Evolutionary conservation across 2,113 vertebrate genomes (phyloP), one percentile per base, ranked within the genome.

Genomic region (Catharus bicknelli): DNA sequence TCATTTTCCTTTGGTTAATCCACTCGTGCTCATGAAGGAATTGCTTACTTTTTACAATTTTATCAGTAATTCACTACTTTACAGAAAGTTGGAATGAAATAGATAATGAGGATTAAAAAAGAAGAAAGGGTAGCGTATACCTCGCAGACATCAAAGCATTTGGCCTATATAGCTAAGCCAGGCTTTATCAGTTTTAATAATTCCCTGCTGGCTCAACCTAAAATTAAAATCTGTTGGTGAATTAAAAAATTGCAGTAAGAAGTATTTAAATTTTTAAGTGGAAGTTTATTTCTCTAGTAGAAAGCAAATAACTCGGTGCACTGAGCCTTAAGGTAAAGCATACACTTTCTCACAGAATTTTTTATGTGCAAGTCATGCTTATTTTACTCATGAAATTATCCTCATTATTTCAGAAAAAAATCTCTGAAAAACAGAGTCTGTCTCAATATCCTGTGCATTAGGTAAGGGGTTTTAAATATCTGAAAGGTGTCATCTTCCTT

Each of bases 161-260:
- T 97, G 95, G 69, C 95, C 95, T 96, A 90, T 89, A 94, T 94
- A 95, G 88, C 91, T 83, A 84, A 94, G 90, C 78, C 64, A 54
- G 21, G 76, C 42, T 94, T 95, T 96, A 95, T 96, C 93, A 91
- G 86, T 96, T 96, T 94, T 95, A 95, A 83, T 96, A 95, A 96
- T 92, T 97, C 95, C 94, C 94, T 88, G 66, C 86, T 94, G 95
- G 90, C 82, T 94, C 85, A 91, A 92, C 90, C 94, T 95, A 90
- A 94, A 96, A 96, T 96, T 95, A 94, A 95, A 96, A 93, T 92
- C 82, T 78, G 55, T 82, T 83, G 54, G 81, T 58, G 86, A 95
- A 94, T 93, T 94, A 38, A 93, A 93, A 93, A 79, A 73, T 73
- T 26, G 2, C 55, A 67, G 83, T 87, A 90, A 83, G 88, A 87